phyloP scores from a whole-genome alignment of 2,797 vertebrate species.

The Leucoraja ocellata region DNA sequence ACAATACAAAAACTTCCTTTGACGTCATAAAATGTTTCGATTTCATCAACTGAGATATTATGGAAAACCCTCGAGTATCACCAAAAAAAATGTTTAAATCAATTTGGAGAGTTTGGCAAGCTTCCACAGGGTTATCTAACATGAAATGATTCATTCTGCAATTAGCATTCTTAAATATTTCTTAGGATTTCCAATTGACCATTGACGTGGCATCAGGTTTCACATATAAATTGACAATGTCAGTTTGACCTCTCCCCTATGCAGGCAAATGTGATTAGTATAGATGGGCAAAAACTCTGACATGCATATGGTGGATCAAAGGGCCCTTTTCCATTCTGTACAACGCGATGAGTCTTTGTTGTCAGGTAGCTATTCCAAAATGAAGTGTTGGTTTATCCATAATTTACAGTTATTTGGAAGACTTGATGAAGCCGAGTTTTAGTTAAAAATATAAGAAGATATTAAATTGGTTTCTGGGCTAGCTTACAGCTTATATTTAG shows the following conservation, averaged over 20 bases:
- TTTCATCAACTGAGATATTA: too few species aligned
- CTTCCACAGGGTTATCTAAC: background rate
- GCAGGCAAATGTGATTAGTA: too few species aligned
- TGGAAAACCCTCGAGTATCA: background rate
- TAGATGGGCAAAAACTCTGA: too few species aligned
- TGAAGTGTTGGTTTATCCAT: background rate
- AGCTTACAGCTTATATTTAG: too few species aligned
- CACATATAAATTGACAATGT: background rate
- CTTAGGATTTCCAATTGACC: background rate
- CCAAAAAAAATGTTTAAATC: background rate
- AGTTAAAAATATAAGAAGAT: too few species aligned
- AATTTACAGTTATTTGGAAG: background rate
- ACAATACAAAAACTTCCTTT: background rate
- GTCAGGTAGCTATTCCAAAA: background rate
- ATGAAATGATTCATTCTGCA: background rate
- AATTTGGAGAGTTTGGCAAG: too few species aligned
- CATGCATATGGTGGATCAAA: too few species aligned
- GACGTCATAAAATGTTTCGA: too few species aligned
- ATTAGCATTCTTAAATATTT: background rate
- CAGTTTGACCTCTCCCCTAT: background rate
- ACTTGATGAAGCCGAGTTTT: too few species aligned
- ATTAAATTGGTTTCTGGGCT: too few species aligned
- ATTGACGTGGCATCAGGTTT: background rate
- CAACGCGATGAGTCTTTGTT: too few species aligned
- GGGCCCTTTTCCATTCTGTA: too few species aligned